Evolutionary conservation across 2,113 vertebrate genomes (phyloP).

Genomic region (Peucedramus taeniatus): DNA sequence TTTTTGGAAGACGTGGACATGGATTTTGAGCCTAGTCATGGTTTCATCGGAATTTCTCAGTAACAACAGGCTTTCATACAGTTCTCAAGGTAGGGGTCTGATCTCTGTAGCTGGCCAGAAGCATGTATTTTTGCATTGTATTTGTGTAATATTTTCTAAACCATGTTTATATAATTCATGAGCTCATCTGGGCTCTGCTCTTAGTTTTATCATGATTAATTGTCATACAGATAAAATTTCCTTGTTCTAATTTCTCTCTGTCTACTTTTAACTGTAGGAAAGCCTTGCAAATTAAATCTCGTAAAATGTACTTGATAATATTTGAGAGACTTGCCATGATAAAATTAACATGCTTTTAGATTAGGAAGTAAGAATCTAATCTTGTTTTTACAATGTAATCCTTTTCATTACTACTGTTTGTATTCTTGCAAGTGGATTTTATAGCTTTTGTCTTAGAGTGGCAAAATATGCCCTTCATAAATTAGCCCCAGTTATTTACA

Average conservation of each 20-base stretch:
- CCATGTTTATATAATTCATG: neutral
- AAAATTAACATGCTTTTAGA: neutral
- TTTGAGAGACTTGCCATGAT: neutral
- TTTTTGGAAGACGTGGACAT: conserved; percentile 98
- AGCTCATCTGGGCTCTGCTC: neutral
- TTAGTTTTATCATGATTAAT: neutral
- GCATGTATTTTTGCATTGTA: neutral
- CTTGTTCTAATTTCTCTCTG: neutral
- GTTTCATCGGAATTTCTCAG: conserved; percentile 89
- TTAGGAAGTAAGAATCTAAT: neutral
- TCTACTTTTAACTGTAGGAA: neutral
- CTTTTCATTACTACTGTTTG: neutral
- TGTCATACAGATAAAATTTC: neutral
- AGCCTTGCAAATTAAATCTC: neutral
- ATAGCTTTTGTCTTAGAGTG: conserved; percentile 6
- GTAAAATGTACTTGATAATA: neutral
- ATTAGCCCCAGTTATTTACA: neutral
- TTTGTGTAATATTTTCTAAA: neutral
- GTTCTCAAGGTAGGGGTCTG: conserved; percentile 90
- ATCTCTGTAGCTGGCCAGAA: conserved; percentile 15
- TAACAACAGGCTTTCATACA: conserved; percentile 86
- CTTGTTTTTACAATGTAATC: neutral
- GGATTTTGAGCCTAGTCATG: conserved; percentile 96
- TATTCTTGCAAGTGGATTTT: neutral
- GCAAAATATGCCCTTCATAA: neutral